Conservation (phyloP, 2,797 vertebrate genomes). For the Poecilia gillii region DNA sequence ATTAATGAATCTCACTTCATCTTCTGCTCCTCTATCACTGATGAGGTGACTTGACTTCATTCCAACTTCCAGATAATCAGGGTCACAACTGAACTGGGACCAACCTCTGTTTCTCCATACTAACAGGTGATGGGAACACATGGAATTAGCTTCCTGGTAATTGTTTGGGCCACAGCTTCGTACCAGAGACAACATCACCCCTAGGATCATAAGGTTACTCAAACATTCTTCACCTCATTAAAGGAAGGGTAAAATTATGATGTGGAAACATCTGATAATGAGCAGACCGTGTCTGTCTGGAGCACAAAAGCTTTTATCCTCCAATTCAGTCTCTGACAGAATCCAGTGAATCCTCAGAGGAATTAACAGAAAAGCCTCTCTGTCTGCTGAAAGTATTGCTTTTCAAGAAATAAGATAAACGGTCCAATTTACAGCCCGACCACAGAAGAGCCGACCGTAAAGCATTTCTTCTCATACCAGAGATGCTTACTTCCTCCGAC, state of each 20-base stretch:
- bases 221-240: background rate
- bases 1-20: background rate
- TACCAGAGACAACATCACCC: background rate
- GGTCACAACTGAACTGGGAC: background rate
- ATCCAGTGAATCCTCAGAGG: conserved; percentile 18
- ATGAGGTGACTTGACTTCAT: background rate
- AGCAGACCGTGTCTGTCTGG: conserved; percentile 9
- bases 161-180: background rate
- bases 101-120: background rate
- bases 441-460: background rate
- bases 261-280: background rate
- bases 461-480: background rate
- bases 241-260: background rate
- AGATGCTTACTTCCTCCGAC: background rate
- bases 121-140: background rate
- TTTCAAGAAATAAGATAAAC: conserved; percentile 27
- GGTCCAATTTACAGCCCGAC: background rate
- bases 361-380: conserved; percentile 25
- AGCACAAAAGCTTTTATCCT: conserved; percentile 7
- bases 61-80: background rate
- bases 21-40: background rate
- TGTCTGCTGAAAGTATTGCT: conserved; percentile 41
- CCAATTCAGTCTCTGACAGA: conserved; percentile 14
- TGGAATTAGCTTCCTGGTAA: background rate
- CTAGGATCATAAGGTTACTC: background rate